Conservation (phyloP, 2,888 invertebrate species). For the Eurois occulta region DNA sequence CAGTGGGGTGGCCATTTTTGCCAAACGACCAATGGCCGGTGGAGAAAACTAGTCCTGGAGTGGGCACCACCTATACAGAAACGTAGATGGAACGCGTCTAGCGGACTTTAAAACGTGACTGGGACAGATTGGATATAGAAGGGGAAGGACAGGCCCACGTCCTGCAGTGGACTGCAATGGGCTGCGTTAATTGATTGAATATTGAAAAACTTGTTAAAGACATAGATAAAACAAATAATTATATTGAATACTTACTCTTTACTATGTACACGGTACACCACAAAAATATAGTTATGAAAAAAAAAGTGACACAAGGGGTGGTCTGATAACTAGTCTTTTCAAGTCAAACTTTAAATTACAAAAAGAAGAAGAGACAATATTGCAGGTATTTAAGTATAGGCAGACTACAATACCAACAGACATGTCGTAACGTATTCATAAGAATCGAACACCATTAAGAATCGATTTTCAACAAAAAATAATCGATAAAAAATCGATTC, state of each 20-base stretch:
- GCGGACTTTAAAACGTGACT: neutral
- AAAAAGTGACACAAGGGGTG: neutral
- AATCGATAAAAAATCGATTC: conserved; percentile 53
- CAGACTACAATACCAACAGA: neutral
- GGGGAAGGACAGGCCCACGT: neutral
- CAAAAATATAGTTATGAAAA: too few species aligned
- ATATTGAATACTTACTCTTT: neutral
- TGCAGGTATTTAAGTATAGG: neutral
- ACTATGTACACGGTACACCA: too few species aligned
- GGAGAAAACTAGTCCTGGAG: neutral
- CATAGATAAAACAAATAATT: neutral
- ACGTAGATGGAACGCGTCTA: neutral
- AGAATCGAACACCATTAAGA: neutral
- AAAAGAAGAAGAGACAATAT: neutral
- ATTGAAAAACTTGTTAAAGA: neutral
- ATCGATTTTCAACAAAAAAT: conserved; percentile 33
- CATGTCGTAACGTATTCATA: conserved; percentile 5
- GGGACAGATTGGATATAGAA: too few species aligned
- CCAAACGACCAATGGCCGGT: neutral
- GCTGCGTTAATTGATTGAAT: neutral
- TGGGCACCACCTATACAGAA: neutral
- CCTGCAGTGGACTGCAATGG: neutral
- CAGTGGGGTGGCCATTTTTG: too few species aligned
- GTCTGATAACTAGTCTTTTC: neutral
- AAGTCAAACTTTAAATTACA: neutral